Conservation (phyloP, 2,113 vertebrate genomes). For the Microtus richardsoni region DNA sequence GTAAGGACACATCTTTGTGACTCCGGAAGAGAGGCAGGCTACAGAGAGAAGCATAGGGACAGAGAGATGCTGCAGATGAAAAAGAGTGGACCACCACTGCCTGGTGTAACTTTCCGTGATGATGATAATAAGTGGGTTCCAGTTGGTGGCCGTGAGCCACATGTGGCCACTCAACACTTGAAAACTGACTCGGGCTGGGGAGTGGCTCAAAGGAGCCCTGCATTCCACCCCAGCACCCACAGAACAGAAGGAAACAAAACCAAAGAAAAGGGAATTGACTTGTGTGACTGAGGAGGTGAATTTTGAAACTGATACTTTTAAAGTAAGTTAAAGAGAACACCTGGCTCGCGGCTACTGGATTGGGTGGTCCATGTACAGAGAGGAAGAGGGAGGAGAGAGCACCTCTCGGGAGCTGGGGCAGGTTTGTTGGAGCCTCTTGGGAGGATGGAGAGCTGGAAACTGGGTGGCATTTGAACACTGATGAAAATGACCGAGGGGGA, state of each 20-base stretch:
- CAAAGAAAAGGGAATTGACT: background rate
- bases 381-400: no score
- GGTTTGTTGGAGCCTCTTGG: background rate
- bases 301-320: background rate
- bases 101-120: background rate
- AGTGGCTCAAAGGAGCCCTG: background rate
- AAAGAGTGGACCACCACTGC: no score
- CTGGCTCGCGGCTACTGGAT: background rate
- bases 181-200: background rate
- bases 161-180: background rate
- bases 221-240: background rate
- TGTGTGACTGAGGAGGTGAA: background rate
- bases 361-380: background rate
- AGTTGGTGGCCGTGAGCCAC: background rate
- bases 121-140: accelerated
- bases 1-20: background rate
- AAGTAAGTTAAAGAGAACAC: background rate
- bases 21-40: background rate
- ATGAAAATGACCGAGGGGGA: background rate
- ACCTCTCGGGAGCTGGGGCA: no score
- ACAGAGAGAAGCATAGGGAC: background rate
- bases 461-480: background rate
- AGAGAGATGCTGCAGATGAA: background rate
- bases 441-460: background rate
- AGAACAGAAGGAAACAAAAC: background rate